Conservation (phyloP, 2,888 invertebrate species). For the Lathronympha strigana region DNA sequence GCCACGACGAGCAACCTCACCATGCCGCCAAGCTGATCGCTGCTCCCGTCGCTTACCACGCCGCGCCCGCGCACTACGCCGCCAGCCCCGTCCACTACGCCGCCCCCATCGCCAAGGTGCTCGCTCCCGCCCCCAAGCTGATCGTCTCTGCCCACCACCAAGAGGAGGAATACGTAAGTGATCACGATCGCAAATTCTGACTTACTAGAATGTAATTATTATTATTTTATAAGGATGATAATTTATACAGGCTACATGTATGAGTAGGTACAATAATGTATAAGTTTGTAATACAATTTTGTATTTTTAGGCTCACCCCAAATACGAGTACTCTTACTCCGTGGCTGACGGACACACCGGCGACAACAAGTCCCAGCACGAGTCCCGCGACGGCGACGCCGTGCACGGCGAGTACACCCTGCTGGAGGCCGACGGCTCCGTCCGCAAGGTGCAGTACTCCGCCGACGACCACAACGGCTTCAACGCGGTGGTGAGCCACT, state of each 20-base stretch:
- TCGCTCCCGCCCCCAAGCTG: slow-evolving; percentile 53
- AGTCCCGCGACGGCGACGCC: slow-evolving; percentile 66
- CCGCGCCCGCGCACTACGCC: slow-evolving; percentile 54
- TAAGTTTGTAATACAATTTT: background rate
- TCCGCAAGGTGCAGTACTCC: slow-evolving; percentile 81
- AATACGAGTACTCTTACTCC: slow-evolving; percentile 83
- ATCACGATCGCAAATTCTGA: too few relatives aligned
- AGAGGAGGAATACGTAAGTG: slow-evolving; percentile 63
- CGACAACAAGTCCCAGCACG: slow-evolving; percentile 80
- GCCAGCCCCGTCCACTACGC: slow-evolving; percentile 56
- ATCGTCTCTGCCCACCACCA: slow-evolving; percentile 54
- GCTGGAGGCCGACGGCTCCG: slow-evolving; percentile 80
- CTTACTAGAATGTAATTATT: too few relatives aligned
- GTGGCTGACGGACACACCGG: slow-evolving; percentile 83
- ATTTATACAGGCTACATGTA: too few relatives aligned
- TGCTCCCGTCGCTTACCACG: slow-evolving; percentile 46
- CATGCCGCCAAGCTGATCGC: slow-evolving; percentile 46
- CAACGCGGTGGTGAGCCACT: slow-evolving; percentile 72
- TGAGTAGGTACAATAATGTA: too few relatives aligned
- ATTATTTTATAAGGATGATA: too few relatives aligned
- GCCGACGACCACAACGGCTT: slow-evolving; percentile 80
- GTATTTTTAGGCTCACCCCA: slow-evolving; percentile 73
- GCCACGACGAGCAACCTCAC: slow-evolving; percentile 53
- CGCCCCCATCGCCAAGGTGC: slow-evolving; percentile 57
- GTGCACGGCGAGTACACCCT: slow-evolving; percentile 77